Conservation (phyloP, 2,113 vertebrate genomes). For the Peromyscus maniculatus region DNA sequence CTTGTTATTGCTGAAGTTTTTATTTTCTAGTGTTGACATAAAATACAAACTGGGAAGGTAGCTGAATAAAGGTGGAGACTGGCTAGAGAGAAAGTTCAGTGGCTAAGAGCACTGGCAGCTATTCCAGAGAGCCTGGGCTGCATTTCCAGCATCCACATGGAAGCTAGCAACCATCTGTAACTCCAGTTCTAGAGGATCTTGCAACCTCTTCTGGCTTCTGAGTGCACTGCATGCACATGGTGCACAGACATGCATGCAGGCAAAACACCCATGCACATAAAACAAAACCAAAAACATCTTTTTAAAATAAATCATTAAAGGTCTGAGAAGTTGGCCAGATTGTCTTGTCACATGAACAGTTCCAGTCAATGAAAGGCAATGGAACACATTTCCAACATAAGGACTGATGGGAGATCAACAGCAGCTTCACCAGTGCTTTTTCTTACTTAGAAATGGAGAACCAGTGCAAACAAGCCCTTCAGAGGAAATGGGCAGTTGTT, state of each 20-base stretch:
- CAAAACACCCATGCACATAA: background rate
- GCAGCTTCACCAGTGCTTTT: conserved; percentile 6
- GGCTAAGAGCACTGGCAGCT: background rate
- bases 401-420: conserved; percentile 44
- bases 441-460: conserved; percentile 35
- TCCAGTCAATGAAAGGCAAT: conserved; percentile 63
- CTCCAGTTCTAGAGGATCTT: background rate
- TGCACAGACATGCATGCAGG: background rate
- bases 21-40: conserved; percentile 1
- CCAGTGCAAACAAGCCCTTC: background rate
- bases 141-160: background rate
- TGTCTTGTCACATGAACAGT: conserved; percentile 24
- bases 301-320: background rate
- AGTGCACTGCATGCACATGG: background rate
- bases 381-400: conserved; percentile 42
- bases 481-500: background rate
- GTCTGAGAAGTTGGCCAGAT: background rate
- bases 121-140: background rate
- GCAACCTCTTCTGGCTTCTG: background rate
- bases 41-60: background rate
- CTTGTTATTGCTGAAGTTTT: background rate
- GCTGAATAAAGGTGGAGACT: background rate
- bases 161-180: background rate
- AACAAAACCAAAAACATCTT: background rate
- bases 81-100: background rate